Evolutionary conservation across 2,113 vertebrate species (phyloP).

Genomic region (Corapipo altera): DNA sequence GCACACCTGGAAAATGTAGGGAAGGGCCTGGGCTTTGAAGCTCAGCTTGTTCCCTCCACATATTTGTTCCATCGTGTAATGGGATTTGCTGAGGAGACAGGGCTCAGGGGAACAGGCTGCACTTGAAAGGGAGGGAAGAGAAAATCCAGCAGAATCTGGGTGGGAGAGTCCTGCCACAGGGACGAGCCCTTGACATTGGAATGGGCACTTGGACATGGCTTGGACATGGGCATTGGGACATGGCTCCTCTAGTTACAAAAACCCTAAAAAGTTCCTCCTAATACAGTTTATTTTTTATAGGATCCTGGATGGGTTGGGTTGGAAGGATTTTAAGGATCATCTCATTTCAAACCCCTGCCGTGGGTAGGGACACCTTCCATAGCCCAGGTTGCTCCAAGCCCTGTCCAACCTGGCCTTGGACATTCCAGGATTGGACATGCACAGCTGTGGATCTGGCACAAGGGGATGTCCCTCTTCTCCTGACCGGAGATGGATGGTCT

Average conservation of each 20-base stretch:
- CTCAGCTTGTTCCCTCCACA: neutral
- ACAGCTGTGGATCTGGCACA: no score
- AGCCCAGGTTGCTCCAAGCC: neutral
- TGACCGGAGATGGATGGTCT: fast-evolving
- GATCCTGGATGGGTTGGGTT: no score
- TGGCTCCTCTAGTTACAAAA: neutral
- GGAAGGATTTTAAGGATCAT: neutral
- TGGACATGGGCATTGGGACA: neutral
- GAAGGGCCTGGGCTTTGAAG: neutral
- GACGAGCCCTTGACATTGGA: no score
- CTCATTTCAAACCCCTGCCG: no score
- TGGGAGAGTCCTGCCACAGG: no score
- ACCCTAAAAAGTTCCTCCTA: neutral
- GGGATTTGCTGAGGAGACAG: constrained; percentile 12
- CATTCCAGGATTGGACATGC: neutral
- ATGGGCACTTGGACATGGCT: neutral
- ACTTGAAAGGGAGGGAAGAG: neutral
- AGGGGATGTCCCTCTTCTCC: neutral
- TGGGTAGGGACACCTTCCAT: neutral
- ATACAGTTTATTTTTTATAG: neutral
- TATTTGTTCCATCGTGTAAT: constrained; percentile 18
- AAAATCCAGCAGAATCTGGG: neutral
- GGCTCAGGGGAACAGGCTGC: neutral
- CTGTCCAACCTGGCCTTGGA: neutral
- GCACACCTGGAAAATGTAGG: neutral